phyloP scores from a whole-genome alignment of 2,888 invertebrate species.

The Orthonychiurus folsomi region DNA sequence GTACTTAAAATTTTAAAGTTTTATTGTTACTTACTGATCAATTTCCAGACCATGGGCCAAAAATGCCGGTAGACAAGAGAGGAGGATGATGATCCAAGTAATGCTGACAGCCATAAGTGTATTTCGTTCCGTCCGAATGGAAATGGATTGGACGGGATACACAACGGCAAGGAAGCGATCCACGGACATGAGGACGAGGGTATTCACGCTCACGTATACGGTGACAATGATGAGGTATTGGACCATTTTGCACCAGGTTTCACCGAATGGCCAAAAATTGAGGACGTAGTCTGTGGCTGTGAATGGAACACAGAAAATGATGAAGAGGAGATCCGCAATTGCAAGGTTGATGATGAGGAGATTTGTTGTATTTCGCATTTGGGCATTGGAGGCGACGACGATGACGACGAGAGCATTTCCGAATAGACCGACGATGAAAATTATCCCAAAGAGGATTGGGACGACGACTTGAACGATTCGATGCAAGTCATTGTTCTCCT shows the following conservation, averaged over 20 bases:
- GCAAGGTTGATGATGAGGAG: conserved; percentile 82
- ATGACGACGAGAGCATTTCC: conserved; percentile 82
- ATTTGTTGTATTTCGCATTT: conserved; percentile 89
- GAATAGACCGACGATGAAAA: conserved; percentile 72
- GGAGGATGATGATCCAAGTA: conserved; percentile 73
- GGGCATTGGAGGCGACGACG: conserved; percentile 77
- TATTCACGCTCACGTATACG: conserved; percentile 87
- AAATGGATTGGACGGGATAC: conserved; percentile 81
- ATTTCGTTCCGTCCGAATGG: conserved; percentile 69
- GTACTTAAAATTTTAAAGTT: no score
- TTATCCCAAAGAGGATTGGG: conserved; percentile 73
- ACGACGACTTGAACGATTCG: conserved; percentile 62
- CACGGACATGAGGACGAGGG: conserved; percentile 83
- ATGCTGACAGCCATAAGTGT: conserved; percentile 67
- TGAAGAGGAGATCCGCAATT: conserved; percentile 79
- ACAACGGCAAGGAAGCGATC: conserved; percentile 87
- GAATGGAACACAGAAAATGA: conserved; percentile 87
- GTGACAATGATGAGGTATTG: conserved; percentile 87
- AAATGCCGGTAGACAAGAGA: conserved; percentile 67
- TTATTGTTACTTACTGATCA: conserved; percentile 53
- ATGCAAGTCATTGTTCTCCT: conserved; percentile 45
- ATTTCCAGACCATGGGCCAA: conserved; percentile 66
- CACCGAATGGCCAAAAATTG: conserved; percentile 83
- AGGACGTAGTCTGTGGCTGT: conserved; percentile 83
- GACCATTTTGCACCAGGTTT: conserved; percentile 74